A percentile compares a stretch with the other conserved stretches of the same genome.
These are phyloP conservation scores for Eupeodes corollae DNA, from an alignment of 1,140 invertebrate species.

Conservation along the genomic window DNA sequence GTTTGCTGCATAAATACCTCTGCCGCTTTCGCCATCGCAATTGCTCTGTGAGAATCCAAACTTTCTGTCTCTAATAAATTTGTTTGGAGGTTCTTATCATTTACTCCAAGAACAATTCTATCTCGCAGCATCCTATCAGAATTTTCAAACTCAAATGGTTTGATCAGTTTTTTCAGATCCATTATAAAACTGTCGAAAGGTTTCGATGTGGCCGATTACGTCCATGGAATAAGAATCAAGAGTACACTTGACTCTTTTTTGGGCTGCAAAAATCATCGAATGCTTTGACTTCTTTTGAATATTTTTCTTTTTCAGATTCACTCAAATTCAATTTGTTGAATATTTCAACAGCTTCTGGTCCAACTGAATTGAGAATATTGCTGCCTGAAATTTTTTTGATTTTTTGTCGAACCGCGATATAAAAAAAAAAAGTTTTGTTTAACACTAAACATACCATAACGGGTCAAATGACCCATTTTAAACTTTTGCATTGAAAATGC, in stretches of 20 bases:
- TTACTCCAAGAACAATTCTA: not conserved
- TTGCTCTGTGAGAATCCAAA: not conserved
- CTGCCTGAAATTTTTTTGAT: not conserved
- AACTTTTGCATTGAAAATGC: too few species aligned
- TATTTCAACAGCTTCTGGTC: not conserved
- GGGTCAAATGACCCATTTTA: too few species aligned
- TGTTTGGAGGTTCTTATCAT: not conserved
- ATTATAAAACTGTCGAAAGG: not conserved
- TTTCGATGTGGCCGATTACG: not conserved
- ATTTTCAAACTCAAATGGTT: not conserved
- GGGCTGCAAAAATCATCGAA: not conserved
- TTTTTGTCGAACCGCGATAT: too few species aligned
- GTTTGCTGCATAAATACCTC: not conserved
- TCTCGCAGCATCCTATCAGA: not conserved
- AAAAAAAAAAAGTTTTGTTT: too few species aligned
- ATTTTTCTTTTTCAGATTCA: not conserved
- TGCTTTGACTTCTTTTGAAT: not conserved
- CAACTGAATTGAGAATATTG: not conserved
- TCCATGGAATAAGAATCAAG: not conserved
- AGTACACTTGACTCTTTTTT: not conserved
- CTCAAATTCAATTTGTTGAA: not conserved
- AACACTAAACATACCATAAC: too few species aligned
- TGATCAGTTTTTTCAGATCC: not conserved
- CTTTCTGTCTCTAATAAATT: not conserved
- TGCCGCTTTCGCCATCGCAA: not conserved